Percentiles rank a stretch among this genome's conserved stretches.
Evolutionary conservation across 2,797 vertebrate species (phyloP).

Genomic region (Borostomias antarcticus): DNA sequence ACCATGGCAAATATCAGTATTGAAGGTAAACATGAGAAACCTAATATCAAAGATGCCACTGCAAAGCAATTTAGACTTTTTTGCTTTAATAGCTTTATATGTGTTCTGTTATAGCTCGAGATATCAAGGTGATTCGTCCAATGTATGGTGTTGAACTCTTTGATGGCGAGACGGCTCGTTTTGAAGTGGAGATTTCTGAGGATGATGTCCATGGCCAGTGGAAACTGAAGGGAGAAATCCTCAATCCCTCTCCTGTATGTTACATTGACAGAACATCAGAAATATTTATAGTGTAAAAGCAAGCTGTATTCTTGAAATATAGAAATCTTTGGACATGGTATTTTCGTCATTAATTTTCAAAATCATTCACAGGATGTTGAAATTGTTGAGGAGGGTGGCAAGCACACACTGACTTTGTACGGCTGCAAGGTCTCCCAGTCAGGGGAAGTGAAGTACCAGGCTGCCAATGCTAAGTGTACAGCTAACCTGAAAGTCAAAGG

Average conservation of each 20-base stretch:
- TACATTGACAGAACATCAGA: neutral
- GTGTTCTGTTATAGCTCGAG: slow-evolving; percentile 77
- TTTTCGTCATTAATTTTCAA: neutral
- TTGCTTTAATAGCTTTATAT: neutral
- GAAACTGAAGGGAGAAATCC: slow-evolving; percentile 90
- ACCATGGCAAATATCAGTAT: slow-evolving; percentile 83
- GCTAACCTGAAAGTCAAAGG: slow-evolving; percentile 99
- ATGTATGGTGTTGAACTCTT: slow-evolving; percentile 93
- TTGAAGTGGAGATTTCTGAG: slow-evolving; percentile 95
- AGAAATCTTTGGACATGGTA: neutral
- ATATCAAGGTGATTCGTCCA: slow-evolving; percentile 91
- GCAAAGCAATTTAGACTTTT: neutral
- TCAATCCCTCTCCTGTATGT: slow-evolving; percentile 89
- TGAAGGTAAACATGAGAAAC: slow-evolving; percentile 76
- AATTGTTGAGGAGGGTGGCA: slow-evolving; percentile 93
- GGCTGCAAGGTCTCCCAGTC: slow-evolving; percentile 92
- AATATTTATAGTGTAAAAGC: neutral
- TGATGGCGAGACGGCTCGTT: slow-evolving; percentile 94
- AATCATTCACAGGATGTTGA: slow-evolving; percentile 84
- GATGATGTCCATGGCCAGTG: slow-evolving; percentile 91
- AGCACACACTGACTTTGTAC: slow-evolving; percentile 90
- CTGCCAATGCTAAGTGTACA: slow-evolving; percentile 91
- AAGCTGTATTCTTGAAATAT: neutral
- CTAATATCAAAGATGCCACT: neutral
- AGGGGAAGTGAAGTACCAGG: slow-evolving; percentile 89